Evolutionary conservation across 2,888 invertebrate genomes (phyloP), one percentile per base, ranked within the genome.

Genomic region (Hoplodrina ambigua): DNA sequence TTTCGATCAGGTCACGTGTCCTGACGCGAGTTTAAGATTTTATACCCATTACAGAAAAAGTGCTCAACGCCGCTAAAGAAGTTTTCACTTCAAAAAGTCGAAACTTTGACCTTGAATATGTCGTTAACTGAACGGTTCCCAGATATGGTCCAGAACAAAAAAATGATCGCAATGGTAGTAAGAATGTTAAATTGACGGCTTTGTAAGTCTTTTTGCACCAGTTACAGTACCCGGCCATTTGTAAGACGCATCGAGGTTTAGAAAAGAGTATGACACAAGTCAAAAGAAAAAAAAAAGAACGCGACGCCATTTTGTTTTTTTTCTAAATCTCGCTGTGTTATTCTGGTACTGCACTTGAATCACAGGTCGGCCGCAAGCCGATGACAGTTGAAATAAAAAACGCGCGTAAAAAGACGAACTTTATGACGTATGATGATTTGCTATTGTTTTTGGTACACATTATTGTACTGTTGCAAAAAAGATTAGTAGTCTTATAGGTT

Each of bases 391-490:
- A 64, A 41, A 58, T 72, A 72, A 75, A 58, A 57, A 56, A 19
- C 19, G 20, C 0, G 19, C 17, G 11, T 54, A 19, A 49, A 25
- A 59, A 25, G 33, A 1, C 15, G 56, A 8, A 53, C 33, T 57
- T 37, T 44, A 5, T 59, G 49, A 61, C 19, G 17, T 60, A 54
- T 58, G 56, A 19, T 61, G 56, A 19, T 61, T 53, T 66, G 30
- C 17, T 73, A 57, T 56, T 65, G 53, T 59, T 52, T 55, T 56
- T 60, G 17, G 15, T 66, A 15, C 25, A 56, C 20, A 65, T 78
- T 17, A 57, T 55, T 62, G 53, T 44, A n/a, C 44, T 55, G 53
- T 50, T 52, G 0, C 30, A 15, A 17, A 25, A 5, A 20, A 37
- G n/a, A 8, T n/a, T 61, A 50, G 30, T 69, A 25, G 25, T 25